phyloP scores from a whole-genome alignment of 2,113 vertebrate genomes.

The Cygnus buccinator region DNA sequence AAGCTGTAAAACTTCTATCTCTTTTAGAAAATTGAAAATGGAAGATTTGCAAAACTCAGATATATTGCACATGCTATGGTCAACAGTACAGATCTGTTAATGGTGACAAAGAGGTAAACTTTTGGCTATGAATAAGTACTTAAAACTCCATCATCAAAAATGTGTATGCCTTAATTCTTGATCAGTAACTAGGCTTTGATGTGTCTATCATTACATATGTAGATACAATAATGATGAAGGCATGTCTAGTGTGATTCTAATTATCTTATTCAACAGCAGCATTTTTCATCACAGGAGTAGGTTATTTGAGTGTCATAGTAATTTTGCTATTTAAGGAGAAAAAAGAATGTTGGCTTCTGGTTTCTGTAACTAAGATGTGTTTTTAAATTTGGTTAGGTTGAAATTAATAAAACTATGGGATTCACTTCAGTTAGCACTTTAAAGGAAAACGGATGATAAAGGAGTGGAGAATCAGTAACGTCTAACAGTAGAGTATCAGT shows the following conservation, averaged over 20 bases:
- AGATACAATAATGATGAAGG: not conserved
- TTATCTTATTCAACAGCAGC: not conserved
- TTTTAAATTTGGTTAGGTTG: not conserved
- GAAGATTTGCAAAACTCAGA: slow-evolving; percentile 94
- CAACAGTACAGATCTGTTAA: slow-evolving; percentile 94
- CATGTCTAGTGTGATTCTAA: not conserved
- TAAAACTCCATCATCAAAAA: not conserved
- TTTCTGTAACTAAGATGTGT: not conserved
- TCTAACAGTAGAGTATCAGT: not conserved
- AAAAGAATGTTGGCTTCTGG: not conserved
- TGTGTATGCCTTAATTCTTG: not conserved
- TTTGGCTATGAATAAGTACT: not conserved
- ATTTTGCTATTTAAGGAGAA: not conserved
- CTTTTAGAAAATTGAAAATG: slow-evolving; percentile 95
- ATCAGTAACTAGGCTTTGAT: not conserved
- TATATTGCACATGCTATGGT: slow-evolving; percentile 97
- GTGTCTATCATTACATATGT: not conserved
- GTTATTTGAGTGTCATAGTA: not conserved
- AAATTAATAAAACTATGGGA: not conserved
- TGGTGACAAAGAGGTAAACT: slow-evolving; percentile 95
- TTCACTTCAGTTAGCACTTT: not conserved
- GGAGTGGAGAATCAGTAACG: not conserved
- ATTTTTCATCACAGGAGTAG: not conserved
- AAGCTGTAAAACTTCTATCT: slow-evolving; percentile 42
- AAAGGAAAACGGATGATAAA: not conserved